These are phyloP conservation scores for Stenodera caucasica DNA, from an alignment of 2,888 invertebrate species.

Conservation along the genomic window DNA sequence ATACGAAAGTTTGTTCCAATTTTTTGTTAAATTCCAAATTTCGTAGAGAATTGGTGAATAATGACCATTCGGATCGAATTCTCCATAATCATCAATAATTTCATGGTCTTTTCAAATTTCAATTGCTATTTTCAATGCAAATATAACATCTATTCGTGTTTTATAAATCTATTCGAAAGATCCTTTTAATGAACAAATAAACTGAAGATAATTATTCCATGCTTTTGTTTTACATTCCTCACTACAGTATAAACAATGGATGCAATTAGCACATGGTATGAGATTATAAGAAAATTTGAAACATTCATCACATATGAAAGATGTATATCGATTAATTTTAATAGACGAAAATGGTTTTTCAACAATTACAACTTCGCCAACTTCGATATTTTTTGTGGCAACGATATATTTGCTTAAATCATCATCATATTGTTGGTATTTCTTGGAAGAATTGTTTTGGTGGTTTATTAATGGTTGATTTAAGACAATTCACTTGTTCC, in stretches of 20 bases:
- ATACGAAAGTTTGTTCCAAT: slow-evolving; percentile 63
- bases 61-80: slow-evolving; percentile 36
- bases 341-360: slow-evolving; percentile 76
- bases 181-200: slow-evolving; percentile 71
- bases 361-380: slow-evolving; percentile 73
- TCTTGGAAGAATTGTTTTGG: background rate
- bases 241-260: slow-evolving; percentile 67
- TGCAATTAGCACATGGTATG: slow-evolving; percentile 65
- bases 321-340: too few species aligned
- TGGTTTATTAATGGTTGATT: background rate
- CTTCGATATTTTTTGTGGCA: slow-evolving; percentile 65
- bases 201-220: slow-evolving; percentile 68
- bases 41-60: slow-evolving; percentile 60
- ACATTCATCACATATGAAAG: slow-evolving; percentile 73
- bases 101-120: slow-evolving; percentile 54
- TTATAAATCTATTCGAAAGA: slow-evolving; percentile 10
- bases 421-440: slow-evolving; percentile 42
- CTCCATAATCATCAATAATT: slow-evolving; percentile 37
- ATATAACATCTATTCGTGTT: slow-evolving; percentile 43
- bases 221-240: slow-evolving; percentile 64
- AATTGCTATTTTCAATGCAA: slow-evolving; percentile 64
- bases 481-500: slow-evolving; percentile 13
- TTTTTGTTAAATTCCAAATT: slow-evolving; percentile 69
- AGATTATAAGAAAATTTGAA: slow-evolving; percentile 60
- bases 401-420: slow-evolving; percentile 71